Evolutionary conservation across 2,113 vertebrate species (phyloP).

Genomic region (Crotalus helleri): DNA sequence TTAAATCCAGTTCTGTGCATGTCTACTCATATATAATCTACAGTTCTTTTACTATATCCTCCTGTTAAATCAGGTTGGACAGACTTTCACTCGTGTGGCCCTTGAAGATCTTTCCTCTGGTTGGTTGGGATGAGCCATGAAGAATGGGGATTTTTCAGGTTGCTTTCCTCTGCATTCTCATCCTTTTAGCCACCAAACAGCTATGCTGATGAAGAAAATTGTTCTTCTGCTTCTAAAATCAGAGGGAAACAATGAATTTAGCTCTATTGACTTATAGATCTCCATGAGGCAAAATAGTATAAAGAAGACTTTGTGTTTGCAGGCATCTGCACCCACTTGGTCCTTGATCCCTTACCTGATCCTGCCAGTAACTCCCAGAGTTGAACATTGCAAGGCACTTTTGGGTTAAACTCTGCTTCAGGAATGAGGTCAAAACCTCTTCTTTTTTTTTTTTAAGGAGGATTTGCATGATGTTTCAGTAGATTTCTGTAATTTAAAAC

Average conservation of each 20-base stretch:
- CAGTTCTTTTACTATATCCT: not conserved
- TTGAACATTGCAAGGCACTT: not conserved
- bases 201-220: not conserved
- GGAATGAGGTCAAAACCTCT: not conserved
- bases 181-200: not conserved
- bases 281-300: not conserved
- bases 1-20: not conserved
- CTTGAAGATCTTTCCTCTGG: not conserved
- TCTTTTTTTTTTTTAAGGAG: not conserved
- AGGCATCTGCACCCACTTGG: not conserved
- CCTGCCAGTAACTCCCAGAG: not conserved
- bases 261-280: not conserved
- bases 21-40: not conserved
- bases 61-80: not conserved
- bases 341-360: not conserved
- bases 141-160: not conserved
- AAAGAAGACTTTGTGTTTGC: not conserved
- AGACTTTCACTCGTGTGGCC: not conserved
- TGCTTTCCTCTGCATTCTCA: not conserved
- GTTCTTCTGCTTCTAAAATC: not conserved
- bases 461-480: constrained; percentile 65
- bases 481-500: constrained; percentile 63
- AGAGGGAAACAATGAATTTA: not conserved
- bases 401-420: not conserved
- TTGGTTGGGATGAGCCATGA: not conserved